These are phyloP conservation scores for Clarias macrocephalus DNA, from an alignment of 2,113 vertebrate genomes.

Conservation along the genomic window DNA sequence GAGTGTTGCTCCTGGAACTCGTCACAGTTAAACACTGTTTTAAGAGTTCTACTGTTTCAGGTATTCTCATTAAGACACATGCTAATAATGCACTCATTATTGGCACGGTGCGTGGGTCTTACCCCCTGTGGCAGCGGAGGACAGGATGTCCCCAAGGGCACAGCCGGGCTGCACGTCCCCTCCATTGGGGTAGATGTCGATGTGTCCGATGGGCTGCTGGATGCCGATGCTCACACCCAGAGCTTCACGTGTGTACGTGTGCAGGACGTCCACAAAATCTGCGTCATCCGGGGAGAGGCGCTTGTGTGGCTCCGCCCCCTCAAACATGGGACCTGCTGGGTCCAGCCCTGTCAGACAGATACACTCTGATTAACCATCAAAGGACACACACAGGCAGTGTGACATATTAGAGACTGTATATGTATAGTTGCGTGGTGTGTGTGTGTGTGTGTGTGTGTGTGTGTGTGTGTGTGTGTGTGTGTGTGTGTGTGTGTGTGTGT, in stretches of 20 bases:
- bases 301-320: constrained; percentile 77
- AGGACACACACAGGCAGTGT: background rate
- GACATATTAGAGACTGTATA: background rate
- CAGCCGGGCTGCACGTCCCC: constrained; percentile 94
- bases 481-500: background rate
- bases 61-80: background rate
- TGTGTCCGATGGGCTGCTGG: constrained; percentile 89
- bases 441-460: background rate
- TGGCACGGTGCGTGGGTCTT: constrained; percentile 55
- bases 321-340: constrained; percentile 96
- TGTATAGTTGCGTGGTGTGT: background rate
- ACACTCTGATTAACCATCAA: background rate
- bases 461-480: background rate
- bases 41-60: background rate
- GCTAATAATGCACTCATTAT: no score
- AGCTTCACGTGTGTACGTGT: constrained; percentile 88
- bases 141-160: constrained; percentile 78
- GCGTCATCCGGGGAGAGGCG: constrained; percentile 93
- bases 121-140: constrained; percentile 83
- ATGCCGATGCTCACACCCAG: constrained; percentile 95
- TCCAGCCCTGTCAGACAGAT: constrained; percentile 79
- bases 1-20: no score
- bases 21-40: background rate
- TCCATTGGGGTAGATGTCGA: constrained; percentile 94
- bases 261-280: constrained; percentile 92